These are phyloP conservation scores for Mareca strepera DNA, from an alignment of 2,797 vertebrate species.

Conservation along the genomic window DNA sequence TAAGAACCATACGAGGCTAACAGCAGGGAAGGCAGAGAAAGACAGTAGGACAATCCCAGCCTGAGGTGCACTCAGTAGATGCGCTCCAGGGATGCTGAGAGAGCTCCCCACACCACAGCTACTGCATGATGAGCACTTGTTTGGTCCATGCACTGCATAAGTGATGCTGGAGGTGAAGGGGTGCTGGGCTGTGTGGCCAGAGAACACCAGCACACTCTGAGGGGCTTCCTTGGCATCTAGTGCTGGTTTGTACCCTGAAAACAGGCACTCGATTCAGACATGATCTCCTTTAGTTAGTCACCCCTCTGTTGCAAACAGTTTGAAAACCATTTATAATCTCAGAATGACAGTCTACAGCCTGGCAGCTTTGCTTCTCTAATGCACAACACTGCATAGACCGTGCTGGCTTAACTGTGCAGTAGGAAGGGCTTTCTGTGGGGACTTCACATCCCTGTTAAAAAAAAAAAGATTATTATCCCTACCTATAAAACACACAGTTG, in stretches of 20 bases:
- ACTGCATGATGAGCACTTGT: background rate
- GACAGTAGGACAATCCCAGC: background rate
- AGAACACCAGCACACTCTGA: fast-evolving
- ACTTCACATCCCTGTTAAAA: background rate
- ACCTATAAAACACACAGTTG: background rate
- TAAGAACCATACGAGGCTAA: background rate
- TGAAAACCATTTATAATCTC: background rate
- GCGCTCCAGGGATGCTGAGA: background rate
- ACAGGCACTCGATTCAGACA: background rate
- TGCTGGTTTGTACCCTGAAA: background rate
- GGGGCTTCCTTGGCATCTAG: background rate
- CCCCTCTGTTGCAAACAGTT: background rate
- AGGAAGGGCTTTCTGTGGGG: background rate
- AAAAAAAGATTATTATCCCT: background rate
- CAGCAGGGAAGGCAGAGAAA: conserved; percentile 33
- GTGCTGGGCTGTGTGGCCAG: fast-evolving
- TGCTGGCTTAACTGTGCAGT: background rate
- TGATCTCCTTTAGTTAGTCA: background rate
- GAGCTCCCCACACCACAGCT: background rate
- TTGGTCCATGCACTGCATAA: background rate
- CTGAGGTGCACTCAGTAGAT: background rate
- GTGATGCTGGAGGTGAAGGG: background rate
- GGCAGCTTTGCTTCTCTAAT: background rate
- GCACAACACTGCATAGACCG: too few species aligned
- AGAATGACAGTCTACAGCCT: background rate